These are phyloP conservation scores for Dendropsophus ebraccatus DNA, from an alignment of 2,113 vertebrate genomes.

Conservation along the genomic window DNA sequence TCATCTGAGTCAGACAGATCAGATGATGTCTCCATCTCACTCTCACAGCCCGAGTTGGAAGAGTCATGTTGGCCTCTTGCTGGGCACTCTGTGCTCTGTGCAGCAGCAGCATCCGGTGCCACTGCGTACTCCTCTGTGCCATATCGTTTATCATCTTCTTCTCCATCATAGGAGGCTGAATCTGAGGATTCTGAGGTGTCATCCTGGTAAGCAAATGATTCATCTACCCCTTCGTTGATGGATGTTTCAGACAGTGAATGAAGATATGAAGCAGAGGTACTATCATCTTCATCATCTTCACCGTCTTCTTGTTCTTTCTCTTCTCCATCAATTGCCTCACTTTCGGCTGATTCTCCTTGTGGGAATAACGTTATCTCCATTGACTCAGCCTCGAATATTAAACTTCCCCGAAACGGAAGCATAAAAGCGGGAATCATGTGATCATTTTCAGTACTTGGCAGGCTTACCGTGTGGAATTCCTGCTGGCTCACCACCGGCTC, in stretches of 20 bases:
- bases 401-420: constrained; percentile 86
- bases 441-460: constrained; percentile 73
- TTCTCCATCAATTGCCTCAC: constrained; percentile 73
- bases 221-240: constrained; percentile 88
- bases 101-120: constrained; percentile 52
- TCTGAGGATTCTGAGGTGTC: constrained; percentile 91
- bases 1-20: constrained; percentile 63
- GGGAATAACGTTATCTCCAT: constrained; percentile 86
- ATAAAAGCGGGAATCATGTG: constrained; percentile 88
- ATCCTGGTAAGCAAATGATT: constrained; percentile 90
- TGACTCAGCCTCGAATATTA: constrained; percentile 90
- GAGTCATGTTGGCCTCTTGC: constrained; percentile 57
- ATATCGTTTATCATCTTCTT: constrained; percentile 85
- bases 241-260: constrained; percentile 92
- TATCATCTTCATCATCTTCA: constrained; percentile 78
- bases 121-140: constrained; percentile 84
- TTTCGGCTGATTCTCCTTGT: constrained; percentile 72
- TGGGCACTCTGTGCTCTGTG: constrained; percentile 38
- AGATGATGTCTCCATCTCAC: constrained; percentile 70
- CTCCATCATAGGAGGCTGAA: constrained; percentile 87
- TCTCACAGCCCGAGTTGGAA: constrained; percentile 61
- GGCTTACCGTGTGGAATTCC: constrained; percentile 68
- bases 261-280: constrained; percentile 88
- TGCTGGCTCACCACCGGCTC: constrained; percentile 65
- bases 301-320: constrained; percentile 72